Conservation (phyloP, 2,113 vertebrate species). For the Elephas maximus region DNA sequence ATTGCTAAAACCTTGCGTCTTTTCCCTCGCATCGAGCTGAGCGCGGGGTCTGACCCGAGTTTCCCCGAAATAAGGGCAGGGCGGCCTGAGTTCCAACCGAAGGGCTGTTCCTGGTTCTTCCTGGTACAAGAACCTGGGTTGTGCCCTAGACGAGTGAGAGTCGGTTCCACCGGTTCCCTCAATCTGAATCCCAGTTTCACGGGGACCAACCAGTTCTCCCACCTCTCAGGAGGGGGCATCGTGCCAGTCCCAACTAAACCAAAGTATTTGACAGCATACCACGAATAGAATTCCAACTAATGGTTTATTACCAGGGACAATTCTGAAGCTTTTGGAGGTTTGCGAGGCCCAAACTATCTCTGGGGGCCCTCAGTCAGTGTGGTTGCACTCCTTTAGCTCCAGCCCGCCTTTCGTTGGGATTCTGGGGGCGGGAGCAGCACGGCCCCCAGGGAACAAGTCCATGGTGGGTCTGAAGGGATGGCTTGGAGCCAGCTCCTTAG, state of each 20-base stretch:
- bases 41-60: not conserved
- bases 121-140: not conserved
- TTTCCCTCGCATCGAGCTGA: not conserved
- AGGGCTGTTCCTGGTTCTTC: not conserved
- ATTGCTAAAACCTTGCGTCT: not conserved
- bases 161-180: rapidly evolving
- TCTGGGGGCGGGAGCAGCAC: rapidly evolving
- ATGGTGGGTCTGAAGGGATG: not conserved
- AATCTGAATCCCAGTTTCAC: not conserved
- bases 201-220: not conserved
- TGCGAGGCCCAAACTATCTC: rapidly evolving
- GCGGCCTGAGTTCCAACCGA: not conserved
- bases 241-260: not conserved
- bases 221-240: not conserved
- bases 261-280: not conserved
- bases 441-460: too few species aligned
- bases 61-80: not conserved
- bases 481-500: not conserved
- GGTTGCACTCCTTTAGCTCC: not conserved
- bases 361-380: not conserved
- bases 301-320: not conserved
- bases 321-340: not conserved
- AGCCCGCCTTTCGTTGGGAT: not conserved
- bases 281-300: not conserved
- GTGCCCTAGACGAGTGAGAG: not conserved